Conservation (phyloP, 2,888 invertebrate genomes). For the Sturmia bella region DNA sequence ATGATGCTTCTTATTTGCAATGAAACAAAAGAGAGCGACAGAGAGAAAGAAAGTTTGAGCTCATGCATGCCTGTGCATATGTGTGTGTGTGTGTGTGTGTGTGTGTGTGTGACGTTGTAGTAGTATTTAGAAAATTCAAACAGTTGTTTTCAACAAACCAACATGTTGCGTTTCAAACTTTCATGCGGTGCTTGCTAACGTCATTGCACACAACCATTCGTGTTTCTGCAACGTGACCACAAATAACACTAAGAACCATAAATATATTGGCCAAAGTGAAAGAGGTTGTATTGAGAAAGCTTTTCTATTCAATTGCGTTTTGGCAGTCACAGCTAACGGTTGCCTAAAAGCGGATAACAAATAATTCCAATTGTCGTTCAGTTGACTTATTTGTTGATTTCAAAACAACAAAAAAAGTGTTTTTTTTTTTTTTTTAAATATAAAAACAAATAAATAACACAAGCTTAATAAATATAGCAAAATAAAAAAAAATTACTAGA, state of each 20-base stretch:
- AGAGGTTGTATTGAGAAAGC: conserved; percentile 76
- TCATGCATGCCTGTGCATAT: not conserved
- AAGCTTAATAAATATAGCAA: not conserved
- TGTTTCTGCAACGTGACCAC: conserved; percentile 79
- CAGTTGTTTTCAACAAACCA: conserved; percentile 30
- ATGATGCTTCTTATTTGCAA: conserved; percentile 22
- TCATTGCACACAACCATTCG: conserved; percentile 69
- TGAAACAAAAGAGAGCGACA: conserved; percentile 26
- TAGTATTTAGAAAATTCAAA: conserved; percentile 9
- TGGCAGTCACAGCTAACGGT: conserved; percentile 72
- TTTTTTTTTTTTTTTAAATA: too few relatives aligned
- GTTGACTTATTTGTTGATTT: not conserved
- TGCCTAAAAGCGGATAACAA: conserved; percentile 67
- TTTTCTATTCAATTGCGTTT: conserved; percentile 79
- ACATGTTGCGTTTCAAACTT: conserved; percentile 63
- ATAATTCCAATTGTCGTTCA: conserved; percentile 21
- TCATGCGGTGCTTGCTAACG: conserved; percentile 60
- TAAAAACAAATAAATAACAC: not conserved
- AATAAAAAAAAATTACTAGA: conserved; percentile 16
- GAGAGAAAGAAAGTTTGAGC: conserved; percentile 32
- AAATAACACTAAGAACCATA: conserved; percentile 69
- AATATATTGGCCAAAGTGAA: conserved; percentile 71
- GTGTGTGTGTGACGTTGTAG: not conserved
- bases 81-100: conserved; percentile 11
- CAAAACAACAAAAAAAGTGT: not conserved